Percentiles rank a stretch among this genome's conserved stretches.
Evolutionary conservation across 2,888 invertebrate genomes (phyloP).

Genomic region (Drosophila tanythrix): DNA sequence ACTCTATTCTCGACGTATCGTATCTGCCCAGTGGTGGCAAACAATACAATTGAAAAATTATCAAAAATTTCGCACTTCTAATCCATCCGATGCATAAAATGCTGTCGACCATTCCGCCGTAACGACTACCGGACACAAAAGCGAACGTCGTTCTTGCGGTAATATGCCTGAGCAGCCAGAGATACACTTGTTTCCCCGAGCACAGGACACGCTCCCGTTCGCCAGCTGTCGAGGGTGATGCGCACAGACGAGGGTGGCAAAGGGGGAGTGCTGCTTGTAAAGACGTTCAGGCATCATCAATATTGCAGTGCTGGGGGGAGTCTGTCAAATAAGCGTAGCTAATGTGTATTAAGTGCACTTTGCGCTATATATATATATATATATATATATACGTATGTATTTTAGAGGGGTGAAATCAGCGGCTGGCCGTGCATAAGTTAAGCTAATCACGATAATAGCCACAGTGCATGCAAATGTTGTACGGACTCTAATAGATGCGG

Average conservation of each 20-base stretch:
- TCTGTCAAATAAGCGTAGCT: constrained; percentile 80
- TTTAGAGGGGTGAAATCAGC: neutral
- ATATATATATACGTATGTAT: neutral
- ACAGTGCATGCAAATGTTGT: constrained; percentile 66
- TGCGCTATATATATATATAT: constrained; percentile 6
- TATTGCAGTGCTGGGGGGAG: constrained; percentile 59
- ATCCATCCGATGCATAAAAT: constrained; percentile 62
- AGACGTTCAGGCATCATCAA: constrained; percentile 68
- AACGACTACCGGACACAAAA: constrained; percentile 41
- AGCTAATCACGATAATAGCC: constrained; percentile 74
- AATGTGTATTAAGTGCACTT: constrained; percentile 79
- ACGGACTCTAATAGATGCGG: constrained; percentile 58
- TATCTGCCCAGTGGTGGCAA: constrained; percentile 43
- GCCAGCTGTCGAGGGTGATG: constrained; percentile 21
- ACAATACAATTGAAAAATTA: constrained; percentile 79
- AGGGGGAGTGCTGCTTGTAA: constrained; percentile 17
- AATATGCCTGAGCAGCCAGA: constrained; percentile 53
- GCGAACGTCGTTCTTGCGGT: constrained; percentile 32
- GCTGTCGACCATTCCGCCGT: constrained; percentile 49
- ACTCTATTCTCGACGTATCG: constrained; percentile 1
- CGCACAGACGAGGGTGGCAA: constrained; percentile 11
- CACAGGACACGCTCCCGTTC: constrained; percentile 58
- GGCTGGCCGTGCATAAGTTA: constrained; percentile 31
- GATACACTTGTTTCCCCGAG: constrained; percentile 73
- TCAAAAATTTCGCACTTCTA: constrained; percentile 77